Conservation (phyloP, 2,888 invertebrate species). For the Dinocampus coccinellae region DNA sequence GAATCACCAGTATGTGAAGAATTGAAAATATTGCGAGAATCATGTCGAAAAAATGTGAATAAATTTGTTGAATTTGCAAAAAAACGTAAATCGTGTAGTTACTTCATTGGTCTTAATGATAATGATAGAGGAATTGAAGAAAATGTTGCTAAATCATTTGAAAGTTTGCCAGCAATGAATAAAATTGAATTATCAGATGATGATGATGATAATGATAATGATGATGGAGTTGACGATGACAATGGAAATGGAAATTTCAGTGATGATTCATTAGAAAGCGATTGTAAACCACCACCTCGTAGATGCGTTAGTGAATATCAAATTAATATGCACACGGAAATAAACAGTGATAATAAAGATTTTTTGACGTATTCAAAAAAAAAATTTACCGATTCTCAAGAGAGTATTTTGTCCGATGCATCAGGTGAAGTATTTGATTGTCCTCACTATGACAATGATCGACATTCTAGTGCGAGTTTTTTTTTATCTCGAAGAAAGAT, state of each 20-base stretch:
- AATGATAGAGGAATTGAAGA: slow-evolving; percentile 53
- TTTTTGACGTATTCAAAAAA: slow-evolving; percentile 51
- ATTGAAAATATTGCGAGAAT: slow-evolving; percentile 70
- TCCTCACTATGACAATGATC: slow-evolving; percentile 60
- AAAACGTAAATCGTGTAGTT: slow-evolving; percentile 76
- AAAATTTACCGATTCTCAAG: slow-evolving; percentile 60
- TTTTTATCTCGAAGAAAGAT: slow-evolving; percentile 79
- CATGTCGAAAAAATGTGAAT: slow-evolving; percentile 61
- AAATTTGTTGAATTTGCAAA: slow-evolving; percentile 69
- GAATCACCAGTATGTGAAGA: slow-evolving; percentile 88
- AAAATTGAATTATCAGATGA: slow-evolving; percentile 52
- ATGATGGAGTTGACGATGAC: slow-evolving; percentile 72
- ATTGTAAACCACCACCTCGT: slow-evolving; percentile 74
- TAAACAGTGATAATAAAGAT: slow-evolving; percentile 46
- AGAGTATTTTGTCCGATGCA: slow-evolving; percentile 64
- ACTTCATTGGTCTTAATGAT: slow-evolving; percentile 76
- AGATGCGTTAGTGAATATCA: slow-evolving; percentile 85
- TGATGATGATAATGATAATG: slow-evolving; percentile 63
- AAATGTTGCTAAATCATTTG: slow-evolving; percentile 62
- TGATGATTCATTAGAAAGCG: slow-evolving; percentile 82
- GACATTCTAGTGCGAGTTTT: slow-evolving; percentile 80
- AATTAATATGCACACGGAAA: slow-evolving; percentile 72
- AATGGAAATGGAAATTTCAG: slow-evolving; percentile 81
- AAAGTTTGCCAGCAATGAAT: slow-evolving; percentile 64
- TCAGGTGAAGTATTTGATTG: slow-evolving; percentile 64